These are phyloP conservation scores for Hippocampus barbouri DNA, from an alignment of 2,113 vertebrate species.

Conservation along the genomic window DNA sequence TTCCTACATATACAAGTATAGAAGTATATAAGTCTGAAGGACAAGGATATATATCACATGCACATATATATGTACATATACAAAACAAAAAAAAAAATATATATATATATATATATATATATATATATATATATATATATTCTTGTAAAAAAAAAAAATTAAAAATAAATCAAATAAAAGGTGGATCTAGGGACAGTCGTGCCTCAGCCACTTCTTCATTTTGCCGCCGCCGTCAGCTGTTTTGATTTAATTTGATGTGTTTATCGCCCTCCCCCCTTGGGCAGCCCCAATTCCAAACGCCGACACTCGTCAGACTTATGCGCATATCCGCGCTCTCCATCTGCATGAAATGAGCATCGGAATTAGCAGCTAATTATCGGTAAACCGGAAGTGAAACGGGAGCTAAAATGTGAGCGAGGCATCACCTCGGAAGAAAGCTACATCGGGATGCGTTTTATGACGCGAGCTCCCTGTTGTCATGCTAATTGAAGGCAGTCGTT, in stretches of 20 bases:
- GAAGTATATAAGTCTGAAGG: too few species aligned
- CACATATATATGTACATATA: too few species aligned
- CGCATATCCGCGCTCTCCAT: slow-evolving; percentile 48
- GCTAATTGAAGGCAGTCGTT: not conserved
- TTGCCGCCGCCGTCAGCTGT: slow-evolving; percentile 15
- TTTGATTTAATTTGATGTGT: slow-evolving; percentile 26
- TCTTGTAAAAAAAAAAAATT: too few species aligned
- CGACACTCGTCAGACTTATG: slow-evolving; percentile 44
- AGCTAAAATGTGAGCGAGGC: not conserved
- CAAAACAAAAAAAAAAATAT: too few species aligned
- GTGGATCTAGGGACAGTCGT: not conserved
- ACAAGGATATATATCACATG: too few species aligned
- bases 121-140: too few species aligned
- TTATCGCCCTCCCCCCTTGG: slow-evolving; percentile 17
- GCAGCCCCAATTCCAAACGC: slow-evolving; percentile 27
- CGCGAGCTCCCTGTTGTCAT: not conserved
- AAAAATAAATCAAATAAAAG: too few species aligned
- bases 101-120: too few species aligned
- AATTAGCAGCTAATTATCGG: slow-evolving; percentile 49
- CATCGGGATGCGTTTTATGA: slow-evolving; percentile 5
- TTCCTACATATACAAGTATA: too few species aligned
- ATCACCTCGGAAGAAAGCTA: slow-evolving; percentile 16
- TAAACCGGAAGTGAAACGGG: slow-evolving; percentile 22
- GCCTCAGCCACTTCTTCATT: not conserved
- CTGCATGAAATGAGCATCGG: slow-evolving; percentile 54